Evolutionary conservation across 2,113 vertebrate genomes (phyloP).

Genomic region (Thunnus thynnus): DNA sequence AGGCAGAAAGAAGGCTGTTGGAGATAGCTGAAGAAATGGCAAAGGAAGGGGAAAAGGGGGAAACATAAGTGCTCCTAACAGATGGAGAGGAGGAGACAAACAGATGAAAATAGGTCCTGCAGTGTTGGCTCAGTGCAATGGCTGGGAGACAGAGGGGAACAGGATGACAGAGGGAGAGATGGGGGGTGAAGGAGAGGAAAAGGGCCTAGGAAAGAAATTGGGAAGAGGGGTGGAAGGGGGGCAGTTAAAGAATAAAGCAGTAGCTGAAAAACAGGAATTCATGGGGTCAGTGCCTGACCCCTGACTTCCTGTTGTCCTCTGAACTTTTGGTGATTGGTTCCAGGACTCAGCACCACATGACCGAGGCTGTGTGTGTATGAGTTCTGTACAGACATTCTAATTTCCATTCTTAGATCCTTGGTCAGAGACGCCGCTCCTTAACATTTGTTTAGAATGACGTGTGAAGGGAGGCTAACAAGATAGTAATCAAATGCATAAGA

Average conservation of each 20-base stretch:
- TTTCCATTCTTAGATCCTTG: conserved; percentile 5
- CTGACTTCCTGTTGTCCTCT: conserved; percentile 84
- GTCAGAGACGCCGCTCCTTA: background rate
- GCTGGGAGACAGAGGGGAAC: conserved; percentile 51
- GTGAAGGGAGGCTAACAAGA: conserved; percentile 1
- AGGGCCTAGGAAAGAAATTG: conserved; percentile 52
- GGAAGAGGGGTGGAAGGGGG: conserved; percentile 19
- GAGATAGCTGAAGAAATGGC: conserved; percentile 5
- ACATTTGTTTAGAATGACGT: background rate
- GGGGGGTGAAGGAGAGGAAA: conserved; percentile 42
- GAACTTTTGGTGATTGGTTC: conserved; percentile 74
- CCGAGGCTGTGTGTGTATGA: background rate
- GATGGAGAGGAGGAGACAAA: conserved; percentile 67
- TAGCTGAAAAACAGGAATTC: conserved; percentile 84
- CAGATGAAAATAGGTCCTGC: conserved; percentile 61
- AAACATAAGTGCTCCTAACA: conserved; percentile 50
- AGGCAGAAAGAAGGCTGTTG: background rate
- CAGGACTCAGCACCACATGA: conserved; percentile 63
- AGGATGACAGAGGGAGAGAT: conserved; percentile 65
- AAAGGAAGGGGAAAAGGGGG: conserved; percentile 28
- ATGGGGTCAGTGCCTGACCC: conserved; percentile 79
- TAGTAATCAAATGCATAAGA: conserved; percentile 14
- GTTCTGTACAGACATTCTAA: background rate
- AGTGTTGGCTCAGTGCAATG: conserved; percentile 47
- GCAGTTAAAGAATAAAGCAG: conserved; percentile 67